Percentiles rank a stretch among this genome's conserved stretches.
Conservation (phyloP, 1,140 invertebrate species). For the Sminthurides bifidus region DNA sequence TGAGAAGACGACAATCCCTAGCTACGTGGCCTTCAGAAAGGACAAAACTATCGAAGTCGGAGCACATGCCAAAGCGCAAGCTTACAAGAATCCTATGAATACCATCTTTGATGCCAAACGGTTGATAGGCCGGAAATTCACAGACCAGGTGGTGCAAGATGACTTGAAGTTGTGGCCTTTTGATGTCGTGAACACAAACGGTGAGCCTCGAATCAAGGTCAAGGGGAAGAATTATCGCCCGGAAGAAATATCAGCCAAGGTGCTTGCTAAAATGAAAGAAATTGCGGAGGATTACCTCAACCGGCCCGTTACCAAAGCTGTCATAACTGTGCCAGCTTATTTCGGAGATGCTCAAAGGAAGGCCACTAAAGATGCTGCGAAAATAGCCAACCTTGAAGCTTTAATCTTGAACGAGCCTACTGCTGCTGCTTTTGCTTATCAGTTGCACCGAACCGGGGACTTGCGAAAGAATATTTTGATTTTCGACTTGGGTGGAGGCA, state of each 20-base stretch:
- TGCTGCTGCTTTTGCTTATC: constrained; percentile 97
- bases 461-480: constrained; percentile 8
- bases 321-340: constrained; percentile 97
- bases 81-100: constrained; percentile 10
- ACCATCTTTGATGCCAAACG: constrained; percentile 42
- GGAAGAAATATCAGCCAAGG: constrained; percentile 44
- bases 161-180: constrained; percentile 45
- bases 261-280: constrained; percentile 40
- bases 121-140: constrained; percentile 43
- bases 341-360: constrained; percentile 97
- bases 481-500: constrained; percentile 44
- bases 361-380: constrained; percentile 85
- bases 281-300: constrained; percentile 34
- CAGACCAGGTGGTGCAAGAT: constrained; percentile 41
- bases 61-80: background rate
- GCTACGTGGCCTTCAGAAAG: constrained; percentile 47
- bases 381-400: constrained; percentile 83
- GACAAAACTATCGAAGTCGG: constrained; percentile 36
- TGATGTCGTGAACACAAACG: background rate
- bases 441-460: constrained; percentile 80
- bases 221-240: constrained; percentile 39
- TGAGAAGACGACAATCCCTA: constrained; percentile 13
- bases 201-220: constrained; percentile 22
- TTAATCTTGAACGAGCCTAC: constrained; percentile 99
- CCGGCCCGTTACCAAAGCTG: constrained; percentile 70